A percentile compares a stretch with the other conserved stretches of the same genome.
These are phyloP conservation scores for Procavia capensis DNA, from an alignment of 2,113 vertebrate species.

Conservation along the genomic window DNA sequence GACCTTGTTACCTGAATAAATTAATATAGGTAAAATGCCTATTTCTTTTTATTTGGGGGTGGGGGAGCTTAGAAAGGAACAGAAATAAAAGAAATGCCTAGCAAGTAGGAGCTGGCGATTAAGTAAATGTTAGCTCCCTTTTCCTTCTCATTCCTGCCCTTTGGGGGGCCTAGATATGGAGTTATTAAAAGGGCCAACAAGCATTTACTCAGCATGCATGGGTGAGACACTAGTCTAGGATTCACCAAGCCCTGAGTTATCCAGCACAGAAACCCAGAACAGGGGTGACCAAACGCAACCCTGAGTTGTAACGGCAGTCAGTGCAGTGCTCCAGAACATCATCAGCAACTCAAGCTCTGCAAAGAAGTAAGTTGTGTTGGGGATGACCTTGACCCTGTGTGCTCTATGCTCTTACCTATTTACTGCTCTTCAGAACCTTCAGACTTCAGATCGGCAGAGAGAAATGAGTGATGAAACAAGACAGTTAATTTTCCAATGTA, in stretches of 20 bases:
- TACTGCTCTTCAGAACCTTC: neutral
- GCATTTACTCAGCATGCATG: neutral
- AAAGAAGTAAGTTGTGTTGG: neutral
- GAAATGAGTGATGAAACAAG: constrained; percentile 16
- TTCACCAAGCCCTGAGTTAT: neutral
- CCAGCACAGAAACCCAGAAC: neutral
- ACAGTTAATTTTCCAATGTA: constrained; percentile 49
- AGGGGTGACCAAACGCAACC: neutral
- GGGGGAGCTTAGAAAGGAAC: neutral
- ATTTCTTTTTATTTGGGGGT: neutral
- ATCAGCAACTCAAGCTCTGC: neutral
- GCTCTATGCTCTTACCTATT: neutral
- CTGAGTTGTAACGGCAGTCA: neutral
- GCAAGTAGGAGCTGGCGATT: neutral
- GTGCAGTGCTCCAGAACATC: neutral
- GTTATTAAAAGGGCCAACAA: neutral
- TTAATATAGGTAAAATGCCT: neutral
- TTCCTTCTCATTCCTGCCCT: neutral
- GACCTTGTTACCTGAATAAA: neutral
- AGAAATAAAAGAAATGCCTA: neutral
- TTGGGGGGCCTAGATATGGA: neutral
- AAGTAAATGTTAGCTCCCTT: neutral
- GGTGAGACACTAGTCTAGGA: neutral
- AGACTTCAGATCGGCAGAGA: neutral
- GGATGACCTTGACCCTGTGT: neutral